Base-by-base conservation (phyloP, 2,888 invertebrate genomes). In the Lasius platythorax region DNA sequence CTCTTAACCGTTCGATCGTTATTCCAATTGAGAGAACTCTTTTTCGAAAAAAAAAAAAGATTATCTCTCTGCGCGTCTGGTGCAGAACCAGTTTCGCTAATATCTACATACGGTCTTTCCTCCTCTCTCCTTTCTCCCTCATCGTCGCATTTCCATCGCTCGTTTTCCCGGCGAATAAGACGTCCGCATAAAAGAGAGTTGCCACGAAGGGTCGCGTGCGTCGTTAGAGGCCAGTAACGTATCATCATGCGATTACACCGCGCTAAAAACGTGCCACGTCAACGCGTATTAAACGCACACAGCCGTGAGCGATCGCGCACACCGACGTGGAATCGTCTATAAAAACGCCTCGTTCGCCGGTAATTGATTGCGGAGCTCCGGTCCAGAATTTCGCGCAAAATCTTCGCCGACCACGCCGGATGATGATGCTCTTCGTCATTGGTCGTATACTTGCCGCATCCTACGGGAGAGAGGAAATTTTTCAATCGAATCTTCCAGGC, bases 181-280 rank as follows among this genome's bases (percentile, higher is more conserved):
- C 87, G 76, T 87, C 67, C 46, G 72, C 43, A 70, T 66, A 85
- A 88, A 67, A 70, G 72, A 66, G 75, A 53, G 81, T 81, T 61
- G 66, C 73, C 85, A 82, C 83, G 84, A 53, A 83, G 85, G 82
- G 88, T 90, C 90, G 90, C 90, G 90, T 90, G 89, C 84, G 85
- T 88, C 89, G 91, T 91, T 90, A 89, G 86, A 81, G 72, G 74
- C 85, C 68, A 85, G 67, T 73, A 89, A 90, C 91, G 88, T 90
- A 90, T 90, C 90, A 90, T 90, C 90, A 91, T 91, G 87, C 91
- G 91, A 90, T 90, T 91, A 90, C 70, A 82, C 83, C 86, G 84
- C 83, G 86, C 88, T 88, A 89, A 90, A 88, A 89, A 89, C 82
- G 89, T 67, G 84, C 78, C 70, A 70, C 78, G 79, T 81, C 79